Conservation (phyloP, 2,113 vertebrate genomes). For the Albula goreensis region DNA sequence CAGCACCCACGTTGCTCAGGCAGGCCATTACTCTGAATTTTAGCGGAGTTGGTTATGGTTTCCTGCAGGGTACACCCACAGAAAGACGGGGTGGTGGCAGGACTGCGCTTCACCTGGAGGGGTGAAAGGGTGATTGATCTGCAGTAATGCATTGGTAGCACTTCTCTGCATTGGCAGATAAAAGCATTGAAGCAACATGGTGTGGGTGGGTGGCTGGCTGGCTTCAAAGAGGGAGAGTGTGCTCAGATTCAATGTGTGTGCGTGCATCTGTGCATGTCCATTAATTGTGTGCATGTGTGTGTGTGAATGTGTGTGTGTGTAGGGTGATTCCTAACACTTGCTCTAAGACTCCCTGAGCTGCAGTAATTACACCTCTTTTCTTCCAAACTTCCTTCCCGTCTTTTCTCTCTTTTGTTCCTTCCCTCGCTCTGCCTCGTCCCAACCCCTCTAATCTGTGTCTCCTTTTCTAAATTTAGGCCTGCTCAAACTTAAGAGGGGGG, state of each 20-base stretch:
- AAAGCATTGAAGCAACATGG: neutral
- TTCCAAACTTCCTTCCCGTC: slow-evolving; percentile 20
- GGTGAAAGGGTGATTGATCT: too few species aligned
- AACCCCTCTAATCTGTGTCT: neutral
- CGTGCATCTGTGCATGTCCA: neutral
- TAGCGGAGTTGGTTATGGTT: too few species aligned
- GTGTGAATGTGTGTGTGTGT: slow-evolving; percentile 5
- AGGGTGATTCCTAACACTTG: neutral
- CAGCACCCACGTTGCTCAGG: too few species aligned
- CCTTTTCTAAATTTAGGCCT: neutral
- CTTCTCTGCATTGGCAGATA: neutral
- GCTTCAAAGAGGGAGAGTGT: neutral
- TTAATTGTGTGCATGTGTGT: neutral
- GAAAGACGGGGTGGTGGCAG: too few species aligned
- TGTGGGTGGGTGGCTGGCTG: neutral
- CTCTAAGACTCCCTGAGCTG: neutral
- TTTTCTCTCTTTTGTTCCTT: neutral
- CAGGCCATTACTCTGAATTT: too few species aligned
- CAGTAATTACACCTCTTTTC: neutral
- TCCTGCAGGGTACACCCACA: too few species aligned
- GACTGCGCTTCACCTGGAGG: too few species aligned
- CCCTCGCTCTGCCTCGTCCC: neutral
- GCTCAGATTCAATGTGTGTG: neutral
- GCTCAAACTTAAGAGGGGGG: neutral
- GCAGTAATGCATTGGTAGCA: neutral